phyloP scores from a whole-genome alignment of 2,797 vertebrate genomes.

The Todus mexicanus region DNA sequence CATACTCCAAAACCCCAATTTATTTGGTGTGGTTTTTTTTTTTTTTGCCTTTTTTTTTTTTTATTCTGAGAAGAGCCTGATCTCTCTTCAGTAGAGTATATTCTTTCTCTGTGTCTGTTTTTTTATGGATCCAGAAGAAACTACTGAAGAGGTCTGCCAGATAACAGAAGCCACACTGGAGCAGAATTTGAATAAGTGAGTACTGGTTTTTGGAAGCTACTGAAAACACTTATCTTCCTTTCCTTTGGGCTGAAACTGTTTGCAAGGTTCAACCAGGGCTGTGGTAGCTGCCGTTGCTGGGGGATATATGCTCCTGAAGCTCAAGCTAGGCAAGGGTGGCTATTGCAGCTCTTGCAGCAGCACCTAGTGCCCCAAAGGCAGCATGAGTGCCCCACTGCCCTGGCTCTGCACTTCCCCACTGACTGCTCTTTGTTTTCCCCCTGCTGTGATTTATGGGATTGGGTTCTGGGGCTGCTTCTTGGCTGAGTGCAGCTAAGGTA shows the following conservation, averaged over 20 bases:
- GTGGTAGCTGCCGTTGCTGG: neutral
- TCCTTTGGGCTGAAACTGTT: neutral
- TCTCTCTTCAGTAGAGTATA: neutral
- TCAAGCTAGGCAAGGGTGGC: too few species aligned
- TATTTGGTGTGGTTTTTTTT: neutral
- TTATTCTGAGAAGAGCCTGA: neutral
- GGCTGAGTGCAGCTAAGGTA: conserved; percentile 27
- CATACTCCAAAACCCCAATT: neutral
- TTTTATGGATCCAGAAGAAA: neutral
- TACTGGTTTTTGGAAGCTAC: neutral
- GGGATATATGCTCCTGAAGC: neutral
- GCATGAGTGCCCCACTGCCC: neutral
- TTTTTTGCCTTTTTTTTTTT: neutral
- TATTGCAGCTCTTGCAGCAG: neutral
- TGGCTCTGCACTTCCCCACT: neutral
- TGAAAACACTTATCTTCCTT: neutral
- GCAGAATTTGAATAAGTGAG: neutral
- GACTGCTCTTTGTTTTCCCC: neutral
- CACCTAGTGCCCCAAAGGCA: neutral
- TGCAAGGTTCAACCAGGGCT: neutral
- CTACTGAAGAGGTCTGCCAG: neutral
- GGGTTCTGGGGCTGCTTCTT: neutral
- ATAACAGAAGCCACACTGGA: neutral
- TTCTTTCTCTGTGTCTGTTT: neutral
- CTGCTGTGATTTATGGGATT: conserved; percentile 26